Evolutionary conservation across 1,140 invertebrate genomes (phyloP), one percentile per base, ranked within the genome.

Genomic region (Rhopalosiphum maidis): DNA sequence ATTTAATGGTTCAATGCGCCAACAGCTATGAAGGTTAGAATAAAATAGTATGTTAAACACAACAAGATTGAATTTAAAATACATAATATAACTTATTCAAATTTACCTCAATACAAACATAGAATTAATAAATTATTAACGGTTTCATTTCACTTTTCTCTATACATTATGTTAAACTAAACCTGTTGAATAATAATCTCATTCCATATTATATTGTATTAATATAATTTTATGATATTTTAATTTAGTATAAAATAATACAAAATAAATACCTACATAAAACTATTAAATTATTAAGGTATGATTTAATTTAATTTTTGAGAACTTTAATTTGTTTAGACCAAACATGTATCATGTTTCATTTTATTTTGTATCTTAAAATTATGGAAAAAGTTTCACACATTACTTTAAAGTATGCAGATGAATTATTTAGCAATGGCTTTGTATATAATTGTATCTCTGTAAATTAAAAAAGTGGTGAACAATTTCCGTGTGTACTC

Each of bases 401-500:
- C 22, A 54, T 37, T 89, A 54, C 30, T 54, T 89, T 54, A 9
- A n/a, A 54, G 41, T 89, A 55, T 37, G 51, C n/a, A 55, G 88
- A 55, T 89, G 22, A 89, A 25, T 55, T 89, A 55, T 55, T 55
- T 54, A 25, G 37, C 48, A 5, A 89, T 89, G 15, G 22, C 1
- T 41, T 55, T 41, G 9, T 55, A 54, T 89, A 55, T 55, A 89
- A 89, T 88, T 48, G 46, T 89, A 55, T 55, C 21, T 41, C 51
- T 23, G 51, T 89, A 55, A 55, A 89, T 46, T 77, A 82, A 91
- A 91, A 41, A 82, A 25, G 37, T 46, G n/a, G 41, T 43, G 15
- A 43, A 91, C 43, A 77, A 68, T 68, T n/a, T 68, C 25, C n/a
- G 11, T 41, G 30, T 91, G 43, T 91, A 91, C n/a, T 91, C 43